phyloP scores from a whole-genome alignment of 2,888 invertebrate species.

The Exocentrus adspersus region DNA sequence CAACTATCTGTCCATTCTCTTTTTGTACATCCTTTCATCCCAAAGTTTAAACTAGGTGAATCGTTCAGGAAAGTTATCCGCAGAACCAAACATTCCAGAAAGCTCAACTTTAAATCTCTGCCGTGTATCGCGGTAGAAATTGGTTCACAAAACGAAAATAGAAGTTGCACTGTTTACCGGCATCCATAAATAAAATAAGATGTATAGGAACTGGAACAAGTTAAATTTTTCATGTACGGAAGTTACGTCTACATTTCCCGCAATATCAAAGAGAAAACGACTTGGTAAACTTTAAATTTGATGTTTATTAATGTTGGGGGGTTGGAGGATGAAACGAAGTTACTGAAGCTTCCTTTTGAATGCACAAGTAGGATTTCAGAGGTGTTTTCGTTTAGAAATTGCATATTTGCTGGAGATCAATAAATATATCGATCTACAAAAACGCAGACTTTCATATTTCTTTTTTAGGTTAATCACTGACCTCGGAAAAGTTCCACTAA shows the following conservation, averaged over 20 bases:
- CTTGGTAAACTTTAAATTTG: not conserved
- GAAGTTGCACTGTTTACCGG: not conserved
- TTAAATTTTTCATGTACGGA: conserved; percentile 1
- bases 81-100: not conserved
- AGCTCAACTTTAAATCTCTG: conserved; percentile 3
- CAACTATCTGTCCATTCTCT: no score
- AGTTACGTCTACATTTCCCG: not conserved
- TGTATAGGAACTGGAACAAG: not conserved
- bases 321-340: not conserved
- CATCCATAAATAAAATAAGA: conserved; percentile 3
- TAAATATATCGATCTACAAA: no score
- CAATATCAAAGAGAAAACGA: not conserved
- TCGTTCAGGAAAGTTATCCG: no score
- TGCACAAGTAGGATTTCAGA: not conserved
- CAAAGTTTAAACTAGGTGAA: no score
- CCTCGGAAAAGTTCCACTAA: no score
- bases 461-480: no score
- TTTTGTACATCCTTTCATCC: no score
- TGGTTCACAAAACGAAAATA: not conserved
- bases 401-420: no score
- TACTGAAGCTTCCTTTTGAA: not conserved
- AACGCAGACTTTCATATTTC: no score
- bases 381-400: no score
- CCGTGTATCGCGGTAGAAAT: not conserved
- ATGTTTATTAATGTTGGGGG: not conserved